These are phyloP conservation scores for Anneissia japonica DNA, from an alignment of 35 echinoderm and acorn worm species.

Conservation along the genomic window DNA sequence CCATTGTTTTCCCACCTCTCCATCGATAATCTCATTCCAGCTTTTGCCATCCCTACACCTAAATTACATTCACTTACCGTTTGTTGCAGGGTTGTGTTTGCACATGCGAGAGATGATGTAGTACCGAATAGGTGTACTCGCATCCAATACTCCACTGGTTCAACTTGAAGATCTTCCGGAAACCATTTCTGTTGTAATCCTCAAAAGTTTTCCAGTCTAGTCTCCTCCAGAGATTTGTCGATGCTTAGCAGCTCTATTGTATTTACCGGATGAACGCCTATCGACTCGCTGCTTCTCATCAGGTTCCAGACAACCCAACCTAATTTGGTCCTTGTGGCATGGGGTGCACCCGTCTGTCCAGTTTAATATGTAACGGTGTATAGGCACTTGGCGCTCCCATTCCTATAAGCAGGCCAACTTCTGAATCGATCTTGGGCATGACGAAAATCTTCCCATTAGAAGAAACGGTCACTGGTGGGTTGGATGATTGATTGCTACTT, in stretches of 20 bases:
- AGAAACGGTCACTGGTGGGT: too few relatives aligned
- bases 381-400: neutral
- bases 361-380: neutral
- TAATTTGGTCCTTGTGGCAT: neutral
- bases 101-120: too few relatives aligned
- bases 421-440: neutral
- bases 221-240: neutral
- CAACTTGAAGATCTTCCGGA: too few relatives aligned
- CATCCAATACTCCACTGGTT: too few relatives aligned
- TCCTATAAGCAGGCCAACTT: neutral
- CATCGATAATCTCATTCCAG: too few relatives aligned
- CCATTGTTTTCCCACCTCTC: too few relatives aligned
- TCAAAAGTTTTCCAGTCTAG: neutral
- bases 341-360: neutral
- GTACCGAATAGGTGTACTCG: too few relatives aligned
- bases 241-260: neutral
- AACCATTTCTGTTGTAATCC: neutral
- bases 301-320: neutral
- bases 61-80: too few relatives aligned
- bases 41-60: too few relatives aligned
- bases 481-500: too few relatives aligned
- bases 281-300: neutral
- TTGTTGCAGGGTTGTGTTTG: too few relatives aligned
- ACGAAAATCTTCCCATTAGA: too few relatives aligned
- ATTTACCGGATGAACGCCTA: neutral